Base-by-base conservation (phyloP, 2,113 vertebrate genomes). In the Rhinolophus ferrumequinum region DNA sequence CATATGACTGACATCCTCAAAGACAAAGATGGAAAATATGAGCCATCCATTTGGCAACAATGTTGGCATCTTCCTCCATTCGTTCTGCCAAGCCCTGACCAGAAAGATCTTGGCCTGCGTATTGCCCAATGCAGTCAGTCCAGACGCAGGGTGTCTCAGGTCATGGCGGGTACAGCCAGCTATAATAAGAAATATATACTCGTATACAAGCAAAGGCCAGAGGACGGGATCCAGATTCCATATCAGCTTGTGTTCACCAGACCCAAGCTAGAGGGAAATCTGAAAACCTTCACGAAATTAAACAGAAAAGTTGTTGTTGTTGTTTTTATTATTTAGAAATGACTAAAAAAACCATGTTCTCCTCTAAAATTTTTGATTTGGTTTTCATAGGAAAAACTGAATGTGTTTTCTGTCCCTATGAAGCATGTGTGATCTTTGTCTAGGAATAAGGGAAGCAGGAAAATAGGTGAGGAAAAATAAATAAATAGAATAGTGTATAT, bases 41-140 rank as follows among this genome's bases (percentile, higher is more conserved):
- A 97, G 93, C 97, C 79, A 95, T 93, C 86, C 86, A 35, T 97
- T 97, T 96, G 96, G 97, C 95, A 97, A 96, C 93, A 75, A 87
- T 84, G 58, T 64, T 98, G 97, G 97, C 97, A 95, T 35, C 95
- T 88, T 90, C 64, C 67, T 92, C 33, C 33, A 50, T 91, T 83
- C 47, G 14, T 13, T 41, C 76, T 97, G 97, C 96, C 97, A 98
- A 98, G 93, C 60, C 14, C 96, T 98, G 97, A 97, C 97, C 97
- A 97, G 95, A 97, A 97, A 96, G 97, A 92, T 97, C 95, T 97
- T 95, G 92, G 96, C 69, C 69, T 72, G 82, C 24, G 35, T 91
- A 81, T 93, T 97, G 81, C 97, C 87, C 77, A 94, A 62, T 93
- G 83, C 14, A 2, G 52, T 96, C 86, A 93, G 75, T 87, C 82